These are phyloP conservation scores for Enteromius radiatus DNA, from an alignment of 2,797 vertebrate genomes.

Conservation along the genomic window DNA sequence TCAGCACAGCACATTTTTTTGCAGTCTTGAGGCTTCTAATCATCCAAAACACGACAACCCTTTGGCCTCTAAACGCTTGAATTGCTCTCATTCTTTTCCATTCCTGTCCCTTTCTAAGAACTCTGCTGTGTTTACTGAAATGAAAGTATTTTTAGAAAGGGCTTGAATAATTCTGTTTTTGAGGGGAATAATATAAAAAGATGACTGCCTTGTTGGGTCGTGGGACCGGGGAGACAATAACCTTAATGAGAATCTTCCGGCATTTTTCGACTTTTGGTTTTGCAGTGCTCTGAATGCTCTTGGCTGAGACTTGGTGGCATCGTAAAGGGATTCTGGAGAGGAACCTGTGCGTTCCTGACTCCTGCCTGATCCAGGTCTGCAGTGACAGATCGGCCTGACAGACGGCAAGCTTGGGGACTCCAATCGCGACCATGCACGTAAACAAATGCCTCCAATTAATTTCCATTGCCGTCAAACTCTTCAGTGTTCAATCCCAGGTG, in stretches of 20 bases:
- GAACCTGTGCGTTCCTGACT: slow-evolving; percentile 4
- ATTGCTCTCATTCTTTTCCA: slow-evolving; percentile 40
- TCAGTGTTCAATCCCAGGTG: slow-evolving; percentile 4
- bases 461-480: slow-evolving; percentile 27
- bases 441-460: slow-evolving; percentile 53
- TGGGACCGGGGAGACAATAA: slow-evolving; percentile 32
- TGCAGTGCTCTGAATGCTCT: slow-evolving; percentile 4
- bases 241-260: slow-evolving; percentile 47
- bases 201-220: slow-evolving; percentile 29
- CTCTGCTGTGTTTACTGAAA: slow-evolving; percentile 42
- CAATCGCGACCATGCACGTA: not conserved
- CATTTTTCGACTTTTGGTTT: slow-evolving; percentile 25
- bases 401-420: slow-evolving; percentile 11
- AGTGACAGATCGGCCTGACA: slow-evolving; percentile 34
- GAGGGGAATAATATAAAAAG: slow-evolving; percentile 28
- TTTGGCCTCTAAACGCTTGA: slow-evolving; percentile 29
- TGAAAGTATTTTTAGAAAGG: slow-evolving; percentile 54
- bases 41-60: slow-evolving; percentile 43
- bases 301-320: slow-evolving; percentile 16
- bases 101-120: slow-evolving; percentile 34
- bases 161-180: slow-evolving; percentile 43
- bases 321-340: slow-evolving; percentile 37
- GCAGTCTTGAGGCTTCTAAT: slow-evolving; percentile 32
- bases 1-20: not conserved
- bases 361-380: slow-evolving; percentile 14